phyloP scores from a whole-genome alignment of 2,888 invertebrate genomes.

The Ochlodes sylvanus region DNA sequence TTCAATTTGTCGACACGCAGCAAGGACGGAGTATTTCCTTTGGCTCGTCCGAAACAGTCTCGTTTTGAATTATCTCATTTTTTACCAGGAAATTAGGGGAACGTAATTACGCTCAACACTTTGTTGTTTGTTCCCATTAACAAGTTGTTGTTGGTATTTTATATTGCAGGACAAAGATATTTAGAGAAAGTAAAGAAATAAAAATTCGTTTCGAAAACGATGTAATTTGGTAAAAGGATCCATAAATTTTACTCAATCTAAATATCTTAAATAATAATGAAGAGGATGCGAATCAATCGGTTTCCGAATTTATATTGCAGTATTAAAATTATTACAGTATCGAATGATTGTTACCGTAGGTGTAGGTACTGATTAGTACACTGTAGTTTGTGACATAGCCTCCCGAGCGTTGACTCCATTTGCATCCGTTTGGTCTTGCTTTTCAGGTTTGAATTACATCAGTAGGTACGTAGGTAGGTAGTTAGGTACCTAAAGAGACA shows the following conservation, averaged over 20 bases:
- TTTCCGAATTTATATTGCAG: too few species aligned
- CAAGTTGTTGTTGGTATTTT: conserved; percentile 27
- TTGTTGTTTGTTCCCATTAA: conserved; percentile 27
- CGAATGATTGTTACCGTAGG: too few species aligned
- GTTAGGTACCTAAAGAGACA: too few species aligned
- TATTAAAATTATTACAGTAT: too few species aligned
- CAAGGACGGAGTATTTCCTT: conserved; percentile 4
- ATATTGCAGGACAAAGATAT: conserved; percentile 12
- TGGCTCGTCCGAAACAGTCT: conserved; percentile 16
- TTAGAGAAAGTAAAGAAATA: conserved; percentile 6
- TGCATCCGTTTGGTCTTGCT: too few species aligned
- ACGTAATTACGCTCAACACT: conserved; percentile 31
- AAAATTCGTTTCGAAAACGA: conserved; percentile 2
- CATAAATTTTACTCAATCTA: not conserved
- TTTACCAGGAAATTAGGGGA: conserved; percentile 28
- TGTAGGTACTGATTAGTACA: too few species aligned
- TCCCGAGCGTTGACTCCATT: too few species aligned
- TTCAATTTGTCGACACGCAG: conserved; percentile 22
- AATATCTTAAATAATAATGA: not conserved
- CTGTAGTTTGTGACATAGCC: too few species aligned
- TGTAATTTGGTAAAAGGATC: not conserved
- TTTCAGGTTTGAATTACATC: too few species aligned
- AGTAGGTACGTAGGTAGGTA: too few species aligned
- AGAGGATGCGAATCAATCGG: too few species aligned
- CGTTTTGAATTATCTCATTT: conserved; percentile 26